Percentiles rank a stretch among this genome's conserved stretches.
Evolutionary conservation across 2,888 invertebrate genomes (phyloP).

Genomic region (Chesias legatella): DNA sequence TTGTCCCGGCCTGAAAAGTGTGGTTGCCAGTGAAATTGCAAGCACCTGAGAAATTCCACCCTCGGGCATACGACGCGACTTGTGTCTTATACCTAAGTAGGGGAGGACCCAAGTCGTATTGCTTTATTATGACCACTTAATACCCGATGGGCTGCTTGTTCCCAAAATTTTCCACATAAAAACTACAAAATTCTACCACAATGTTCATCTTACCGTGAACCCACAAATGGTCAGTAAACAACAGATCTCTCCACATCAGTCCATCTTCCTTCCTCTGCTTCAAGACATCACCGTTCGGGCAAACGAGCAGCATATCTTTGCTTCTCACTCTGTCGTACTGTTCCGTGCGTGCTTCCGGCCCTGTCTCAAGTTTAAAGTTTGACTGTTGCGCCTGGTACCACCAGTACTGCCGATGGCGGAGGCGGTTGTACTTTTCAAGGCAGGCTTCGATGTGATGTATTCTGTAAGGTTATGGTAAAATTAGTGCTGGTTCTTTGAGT

Average conservation of each 20-base stretch:
- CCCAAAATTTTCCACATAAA: too few species aligned
- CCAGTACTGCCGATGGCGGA: conserved; percentile 63
- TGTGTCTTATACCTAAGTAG: too few species aligned
- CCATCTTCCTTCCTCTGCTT: conserved; percentile 57
- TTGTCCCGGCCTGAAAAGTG: too few species aligned
- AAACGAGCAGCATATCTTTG: conserved; percentile 59
- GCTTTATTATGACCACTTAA: too few species aligned
- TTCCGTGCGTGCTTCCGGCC: not conserved
- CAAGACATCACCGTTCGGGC: conserved; percentile 64
- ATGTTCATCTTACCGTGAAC: conserved; percentile 43
- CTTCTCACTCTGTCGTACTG: conserved; percentile 47
- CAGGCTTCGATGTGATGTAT: conserved; percentile 61
- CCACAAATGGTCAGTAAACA: conserved; percentile 69
- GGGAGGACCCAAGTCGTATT: too few species aligned
- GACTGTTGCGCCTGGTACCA: conserved; percentile 40
- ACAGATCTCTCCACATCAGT: conserved; percentile 58
- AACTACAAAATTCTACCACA: too few species aligned
- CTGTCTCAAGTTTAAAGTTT: conserved; percentile 18
- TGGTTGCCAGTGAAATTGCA: too few species aligned
- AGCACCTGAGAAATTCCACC: too few species aligned
- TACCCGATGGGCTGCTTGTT: too few species aligned
- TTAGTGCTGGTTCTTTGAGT: too few species aligned
- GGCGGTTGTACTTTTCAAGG: conserved; percentile 53
- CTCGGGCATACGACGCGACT: too few species aligned
- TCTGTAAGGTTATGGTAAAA: conserved; percentile 2